These are phyloP conservation scores for Hetaerina titia DNA, from an alignment of 2,888 invertebrate species.

Conservation along the genomic window DNA sequence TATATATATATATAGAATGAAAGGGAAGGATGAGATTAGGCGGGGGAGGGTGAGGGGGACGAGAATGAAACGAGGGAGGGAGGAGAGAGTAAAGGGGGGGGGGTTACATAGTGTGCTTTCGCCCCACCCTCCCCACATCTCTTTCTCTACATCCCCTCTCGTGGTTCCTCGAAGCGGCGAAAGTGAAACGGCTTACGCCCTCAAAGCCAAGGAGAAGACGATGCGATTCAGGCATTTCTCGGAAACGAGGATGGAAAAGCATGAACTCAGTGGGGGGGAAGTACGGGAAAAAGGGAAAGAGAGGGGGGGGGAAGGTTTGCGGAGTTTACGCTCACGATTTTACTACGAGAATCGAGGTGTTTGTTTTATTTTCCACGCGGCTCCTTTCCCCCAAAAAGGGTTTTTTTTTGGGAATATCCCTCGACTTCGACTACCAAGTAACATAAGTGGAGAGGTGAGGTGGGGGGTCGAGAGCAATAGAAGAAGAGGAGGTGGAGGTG, in stretches of 20 bases:
- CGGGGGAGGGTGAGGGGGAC: not conserved
- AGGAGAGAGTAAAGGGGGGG: not conserved
- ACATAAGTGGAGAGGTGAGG: not conserved
- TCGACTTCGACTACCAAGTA: not conserved
- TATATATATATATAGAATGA: not conserved
- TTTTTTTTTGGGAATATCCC: not conserved
- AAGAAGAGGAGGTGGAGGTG: not conserved
- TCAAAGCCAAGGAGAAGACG: constrained; percentile 5
- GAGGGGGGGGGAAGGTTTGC: not conserved
- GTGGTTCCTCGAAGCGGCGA: constrained; percentile 39
- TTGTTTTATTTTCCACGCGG: constrained; percentile 57
- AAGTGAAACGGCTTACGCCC: constrained; percentile 43
- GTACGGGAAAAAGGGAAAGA: not conserved
- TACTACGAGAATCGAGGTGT: constrained; percentile 51
- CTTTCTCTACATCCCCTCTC: not conserved
- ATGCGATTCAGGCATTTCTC: constrained; percentile 40
- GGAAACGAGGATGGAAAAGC: constrained; percentile 11
- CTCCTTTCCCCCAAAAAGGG: not conserved
- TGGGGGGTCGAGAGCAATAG: not conserved
- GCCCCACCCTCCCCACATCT: not conserved
- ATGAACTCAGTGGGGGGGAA: not conserved
- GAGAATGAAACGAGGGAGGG: not conserved
- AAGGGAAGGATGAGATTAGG: constrained; percentile 12
- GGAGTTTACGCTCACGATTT: constrained; percentile 53
- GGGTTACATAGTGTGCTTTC: not conserved